Base-by-base conservation (phyloP, 2,113 vertebrate genomes). In the Paramisgurnus dabryanus region DNA sequence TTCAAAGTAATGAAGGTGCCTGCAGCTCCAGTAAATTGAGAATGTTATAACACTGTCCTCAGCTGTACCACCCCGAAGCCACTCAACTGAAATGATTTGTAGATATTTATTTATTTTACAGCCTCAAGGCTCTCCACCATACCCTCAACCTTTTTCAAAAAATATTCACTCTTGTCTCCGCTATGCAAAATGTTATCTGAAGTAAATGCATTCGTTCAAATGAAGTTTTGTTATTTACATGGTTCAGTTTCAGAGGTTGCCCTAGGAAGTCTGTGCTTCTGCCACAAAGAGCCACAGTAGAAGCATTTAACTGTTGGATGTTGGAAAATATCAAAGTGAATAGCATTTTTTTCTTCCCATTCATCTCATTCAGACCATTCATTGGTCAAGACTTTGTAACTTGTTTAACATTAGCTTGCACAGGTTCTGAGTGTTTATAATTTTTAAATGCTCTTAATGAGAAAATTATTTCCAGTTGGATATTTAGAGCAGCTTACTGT, bases 91-190 rank as follows among this genome's bases (percentile, higher is more conserved):
- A 89, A 88, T 82, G 61, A 89, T 89, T 85, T 87, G 78, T 57
- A 84, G 82, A 87, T 89, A 86, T 85, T 85, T 90, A 81, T 89
- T 86, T 87, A 89, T 88, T 90, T 86, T 47, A 53, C 84, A 82
- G 73, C 76, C 79, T 40, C 18, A 77, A 76, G 78, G 75, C 83
- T 86, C 70, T 66, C 57, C 22, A 18, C 69, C 78, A 53, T 66
- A 80, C 11, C 76, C 69, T 67, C 47, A 22, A n/a, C 76, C 22
- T 76, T 82, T 49, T 74, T 22, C 27, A 60, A 61, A 10, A 63
- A 72, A 34, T 27, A 55, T 17, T 66, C 67, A 18, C 49, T 81
- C 86, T 88, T 68, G 84, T 66, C 67, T 73, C 80, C 53, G 55
- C 22, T 45, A 18, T 57, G 39, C 58, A 73, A 82, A 82, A 82